Conservation (phyloP, 2,888 invertebrate genomes). For the Lydus trimaculatus region DNA sequence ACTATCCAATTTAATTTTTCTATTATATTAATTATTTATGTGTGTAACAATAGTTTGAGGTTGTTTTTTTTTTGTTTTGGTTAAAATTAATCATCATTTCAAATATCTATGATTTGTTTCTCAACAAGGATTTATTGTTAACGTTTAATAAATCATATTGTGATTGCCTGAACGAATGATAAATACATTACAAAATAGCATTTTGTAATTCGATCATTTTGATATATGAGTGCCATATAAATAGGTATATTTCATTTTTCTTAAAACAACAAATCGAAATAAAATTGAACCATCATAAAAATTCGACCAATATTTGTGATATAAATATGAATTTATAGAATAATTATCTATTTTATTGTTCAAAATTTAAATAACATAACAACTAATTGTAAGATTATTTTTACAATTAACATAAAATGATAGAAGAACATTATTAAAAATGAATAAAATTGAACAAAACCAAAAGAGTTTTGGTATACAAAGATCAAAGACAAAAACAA, state of each 20-base stretch:
- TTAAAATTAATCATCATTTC: conserved; percentile 8
- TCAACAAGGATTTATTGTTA: conserved; percentile 13
- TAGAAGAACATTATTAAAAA: not conserved
- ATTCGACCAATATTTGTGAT: not conserved
- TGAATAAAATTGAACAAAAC: not conserved
- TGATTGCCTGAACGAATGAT: conserved; percentile 13
- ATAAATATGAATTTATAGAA: no score
- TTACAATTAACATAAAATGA: not conserved
- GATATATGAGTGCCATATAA: not conserved
- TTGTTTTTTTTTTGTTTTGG: not conserved
- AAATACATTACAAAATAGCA: conserved; percentile 15
- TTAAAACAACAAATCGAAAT: not conserved
- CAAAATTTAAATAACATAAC: no score
- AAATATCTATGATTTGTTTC: conserved; percentile 15
- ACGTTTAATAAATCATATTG: conserved; percentile 14
- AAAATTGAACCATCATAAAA: not conserved
- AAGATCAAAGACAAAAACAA: not conserved
- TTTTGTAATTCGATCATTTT: conserved; percentile 9
- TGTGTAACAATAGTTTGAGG: not conserved
- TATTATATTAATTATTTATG: not conserved
- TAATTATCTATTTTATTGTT: no score
- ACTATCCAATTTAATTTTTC: conserved; percentile 5
- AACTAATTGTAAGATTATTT: not conserved
- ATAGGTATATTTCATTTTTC: not conserved
- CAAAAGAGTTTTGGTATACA: not conserved